Conservation (phyloP, 2,113 vertebrate species). For the Hippocampus abdominalis region DNA sequence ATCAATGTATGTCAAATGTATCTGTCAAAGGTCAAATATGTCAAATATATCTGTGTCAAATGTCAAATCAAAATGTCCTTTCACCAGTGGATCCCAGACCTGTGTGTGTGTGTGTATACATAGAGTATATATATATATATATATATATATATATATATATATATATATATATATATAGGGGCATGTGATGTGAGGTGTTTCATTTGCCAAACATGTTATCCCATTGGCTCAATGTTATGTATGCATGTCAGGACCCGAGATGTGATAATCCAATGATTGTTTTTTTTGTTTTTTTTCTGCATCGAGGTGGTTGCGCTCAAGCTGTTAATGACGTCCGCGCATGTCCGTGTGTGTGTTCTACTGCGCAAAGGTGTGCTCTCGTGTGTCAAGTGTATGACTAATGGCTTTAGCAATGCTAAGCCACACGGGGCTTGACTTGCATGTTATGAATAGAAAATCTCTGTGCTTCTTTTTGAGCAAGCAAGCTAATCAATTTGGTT, state of each 20-base stretch:
- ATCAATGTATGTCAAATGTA: too few relatives aligned
- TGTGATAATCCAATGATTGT: conserved; percentile 33
- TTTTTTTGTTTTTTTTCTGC: conserved; percentile 15
- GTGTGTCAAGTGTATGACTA: conserved; percentile 35
- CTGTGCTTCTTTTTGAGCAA: conserved; percentile 40
- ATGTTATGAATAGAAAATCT: conserved; percentile 47
- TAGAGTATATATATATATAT: too few relatives aligned
- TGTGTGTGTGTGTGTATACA: too few relatives aligned
- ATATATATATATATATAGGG: too few relatives aligned
- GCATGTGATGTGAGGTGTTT: background rate
- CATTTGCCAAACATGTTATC: background rate
- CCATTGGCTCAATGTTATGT: background rate
- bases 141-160: too few relatives aligned
- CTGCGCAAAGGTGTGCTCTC: conserved; percentile 7
- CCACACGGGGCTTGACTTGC: conserved; percentile 38
- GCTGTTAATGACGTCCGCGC: conserved; percentile 17
- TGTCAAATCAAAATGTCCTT: too few relatives aligned
- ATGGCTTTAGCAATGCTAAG: conserved; percentile 51
- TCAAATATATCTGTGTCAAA: too few relatives aligned
- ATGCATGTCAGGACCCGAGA: conserved; percentile 20
- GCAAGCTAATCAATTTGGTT: conserved; percentile 52
- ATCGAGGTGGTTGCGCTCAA: conserved; percentile 34
- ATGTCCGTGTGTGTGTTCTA: conserved; percentile 19
- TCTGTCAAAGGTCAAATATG: too few relatives aligned
- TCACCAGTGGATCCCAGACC: too few relatives aligned